A percentile compares a stretch with the other conserved stretches of the same genome.
Evolutionary conservation across 92 coral and sea anemone species (phyloP).

Genomic region (Umimayanthus chanpuru): DNA sequence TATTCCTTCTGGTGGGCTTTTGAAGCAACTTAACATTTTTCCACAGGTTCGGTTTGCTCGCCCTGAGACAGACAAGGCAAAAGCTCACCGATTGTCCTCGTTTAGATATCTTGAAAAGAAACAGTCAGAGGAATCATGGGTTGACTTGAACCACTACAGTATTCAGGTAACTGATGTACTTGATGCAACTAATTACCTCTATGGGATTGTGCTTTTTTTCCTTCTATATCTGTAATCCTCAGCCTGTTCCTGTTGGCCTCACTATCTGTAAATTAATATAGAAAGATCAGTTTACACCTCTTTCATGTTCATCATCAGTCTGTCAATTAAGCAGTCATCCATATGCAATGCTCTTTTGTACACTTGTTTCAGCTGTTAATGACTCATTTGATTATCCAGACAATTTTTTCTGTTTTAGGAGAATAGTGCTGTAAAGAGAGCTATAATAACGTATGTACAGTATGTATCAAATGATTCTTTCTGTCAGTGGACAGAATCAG

Average conservation of each 20-base stretch:
- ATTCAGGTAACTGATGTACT: constrained; percentile 64
- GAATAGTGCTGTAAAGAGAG: no score
- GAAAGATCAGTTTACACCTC: no score
- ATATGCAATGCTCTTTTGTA: no score
- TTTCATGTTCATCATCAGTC: no score
- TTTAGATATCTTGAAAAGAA: constrained; percentile 87
- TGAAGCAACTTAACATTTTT: background rate
- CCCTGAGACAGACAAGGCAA: constrained; percentile 87
- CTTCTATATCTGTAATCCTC: background rate
- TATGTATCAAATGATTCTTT: no score
- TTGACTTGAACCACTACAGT: constrained; percentile 66
- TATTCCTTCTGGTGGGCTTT: background rate
- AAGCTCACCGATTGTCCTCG: constrained; percentile 91
- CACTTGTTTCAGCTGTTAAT: no score
- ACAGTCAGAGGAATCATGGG: constrained; percentile 92
- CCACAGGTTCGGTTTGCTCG: constrained; percentile 92
- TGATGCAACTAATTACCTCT: background rate
- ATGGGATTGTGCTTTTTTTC: background rate
- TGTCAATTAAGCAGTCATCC: no score
- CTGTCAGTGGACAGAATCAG: no score
- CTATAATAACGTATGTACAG: no score
- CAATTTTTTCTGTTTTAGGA: no score
- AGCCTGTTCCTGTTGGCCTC: background rate
- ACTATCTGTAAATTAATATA: no score
- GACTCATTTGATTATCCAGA: no score